phyloP scores from a whole-genome alignment of 2,888 invertebrate species.

The Protodeltote pygarga region DNA sequence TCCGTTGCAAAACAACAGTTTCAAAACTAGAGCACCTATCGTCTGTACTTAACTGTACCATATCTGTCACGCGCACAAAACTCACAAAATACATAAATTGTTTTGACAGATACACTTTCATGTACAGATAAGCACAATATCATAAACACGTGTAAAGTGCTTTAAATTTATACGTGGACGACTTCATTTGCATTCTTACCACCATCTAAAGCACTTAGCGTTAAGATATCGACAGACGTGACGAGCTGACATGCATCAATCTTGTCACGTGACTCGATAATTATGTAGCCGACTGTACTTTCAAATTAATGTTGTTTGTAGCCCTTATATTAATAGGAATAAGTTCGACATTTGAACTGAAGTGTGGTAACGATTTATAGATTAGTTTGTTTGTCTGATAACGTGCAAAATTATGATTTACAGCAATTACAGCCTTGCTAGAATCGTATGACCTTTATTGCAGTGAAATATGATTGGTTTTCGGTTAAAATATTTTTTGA shows the following conservation, averaged over 20 bases:
- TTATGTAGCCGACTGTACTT: conserved; percentile 23
- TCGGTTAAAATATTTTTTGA: neutral
- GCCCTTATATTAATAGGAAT: conserved; percentile 1
- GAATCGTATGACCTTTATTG: conserved; percentile 6
- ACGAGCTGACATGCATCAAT: conserved; percentile 71
- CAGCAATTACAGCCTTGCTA: neutral
- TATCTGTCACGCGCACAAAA: conserved; percentile 12
- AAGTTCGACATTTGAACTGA: conserved; percentile 14
- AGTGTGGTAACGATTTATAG: conserved; percentile 22
- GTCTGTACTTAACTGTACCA: conserved; percentile 24
- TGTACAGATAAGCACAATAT: conserved; percentile 50
- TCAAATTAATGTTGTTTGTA: neutral
- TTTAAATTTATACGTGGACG: conserved; percentile 47
- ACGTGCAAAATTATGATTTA: conserved; percentile 30
- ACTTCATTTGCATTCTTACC: conserved; percentile 71
- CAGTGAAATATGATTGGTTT: neutral
- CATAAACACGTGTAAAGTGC: conserved; percentile 61
- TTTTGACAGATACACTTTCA: conserved; percentile 44
- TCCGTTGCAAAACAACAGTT: too few relatives aligned
- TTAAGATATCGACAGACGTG: conserved; percentile 64
- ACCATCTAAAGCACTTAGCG: conserved; percentile 72
- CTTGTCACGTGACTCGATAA: conserved; percentile 66
- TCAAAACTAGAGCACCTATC: conserved; percentile 22
- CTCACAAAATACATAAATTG: conserved; percentile 33
- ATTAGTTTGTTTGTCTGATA: conserved; percentile 38